Evolutionary conservation across 2,888 invertebrate genomes (phyloP), one percentile per base, ranked within the genome.

Genomic region (Macaria liturata): DNA sequence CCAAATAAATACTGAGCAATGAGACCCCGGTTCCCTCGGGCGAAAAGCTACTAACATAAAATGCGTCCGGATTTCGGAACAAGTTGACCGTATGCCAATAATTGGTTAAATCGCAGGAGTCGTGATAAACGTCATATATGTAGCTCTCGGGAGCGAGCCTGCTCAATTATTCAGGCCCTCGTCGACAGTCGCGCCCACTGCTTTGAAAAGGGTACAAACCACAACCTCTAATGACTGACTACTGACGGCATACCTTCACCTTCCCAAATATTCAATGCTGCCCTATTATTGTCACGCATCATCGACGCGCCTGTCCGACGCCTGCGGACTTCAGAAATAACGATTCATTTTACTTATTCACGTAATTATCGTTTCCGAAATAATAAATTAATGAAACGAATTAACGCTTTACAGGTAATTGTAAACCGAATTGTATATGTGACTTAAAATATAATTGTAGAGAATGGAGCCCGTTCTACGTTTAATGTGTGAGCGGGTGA

Each of bases 91-190:
- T 66, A 62, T 60, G 54, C 56, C 71, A 71, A 67, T 73, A 69
- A 74, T 75, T 69, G 68, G 67, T 75, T 56, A 62, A 72, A 71
- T 69, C 66, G 61, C 65, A 59, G 57, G 62, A 59, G 54, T 69
- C 66, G 67, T 71, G 76, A 76, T 78, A 77, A 77, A 76, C 74
- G 76, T 80, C 79, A 74, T 74, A 73, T 71, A 71, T 42, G 42
- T 42, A 42, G 72, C 68, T 66, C 72, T 68, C 66, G 60, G 66
- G 73, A 69, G 73, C 75, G 71, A 66, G 66, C 60, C 63, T 70
- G 69, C 78, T 88, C 78, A 88, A 87, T 88, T 83, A 88, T 88
- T 88, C 87, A 87, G 67, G 64, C 70, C 64, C 65, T 64, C 68
- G 76, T 75, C 71, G 78, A 75, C 82, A 79, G 76, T 75, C 76